Evolutionary conservation across 2,113 vertebrate species (phyloP).

Genomic region (Propithecus coquereli): DNA sequence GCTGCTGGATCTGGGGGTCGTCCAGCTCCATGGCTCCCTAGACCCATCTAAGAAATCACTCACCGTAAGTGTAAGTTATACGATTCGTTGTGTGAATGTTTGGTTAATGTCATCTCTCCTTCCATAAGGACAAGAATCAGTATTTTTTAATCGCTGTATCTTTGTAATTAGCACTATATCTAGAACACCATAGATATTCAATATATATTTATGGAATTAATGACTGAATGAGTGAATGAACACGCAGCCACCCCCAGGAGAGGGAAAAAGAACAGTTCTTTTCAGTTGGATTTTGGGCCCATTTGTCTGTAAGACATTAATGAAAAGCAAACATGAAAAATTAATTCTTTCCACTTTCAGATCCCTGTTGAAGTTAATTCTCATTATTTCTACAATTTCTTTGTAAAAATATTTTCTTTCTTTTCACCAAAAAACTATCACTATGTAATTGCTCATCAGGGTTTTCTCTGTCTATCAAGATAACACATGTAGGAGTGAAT

Average conservation of each 20-base stretch:
- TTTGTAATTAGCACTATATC: background rate
- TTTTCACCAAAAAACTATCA: conserved; percentile 47
- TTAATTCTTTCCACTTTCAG: conserved; percentile 32
- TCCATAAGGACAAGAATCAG: background rate
- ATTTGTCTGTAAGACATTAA: conserved; percentile 47
- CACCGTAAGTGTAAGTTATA: background rate
- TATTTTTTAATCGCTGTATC: background rate
- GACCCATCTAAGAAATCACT: background rate
- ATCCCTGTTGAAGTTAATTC: conserved; percentile 52
- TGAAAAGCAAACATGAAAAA: conserved; percentile 49
- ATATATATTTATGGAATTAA: background rate
- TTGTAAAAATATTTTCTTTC: conserved; percentile 49
- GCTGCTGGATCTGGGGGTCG: background rate
- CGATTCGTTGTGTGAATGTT: background rate
- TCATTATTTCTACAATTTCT: conserved; percentile 60
- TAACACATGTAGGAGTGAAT: conserved; percentile 65
- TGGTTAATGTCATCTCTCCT: background rate
- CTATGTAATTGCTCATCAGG: conserved; percentile 59
- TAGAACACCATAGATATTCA: background rate
- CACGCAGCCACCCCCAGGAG: background rate
- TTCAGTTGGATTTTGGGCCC: conserved; percentile 42
- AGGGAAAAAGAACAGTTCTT: conserved; percentile 22
- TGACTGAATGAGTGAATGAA: background rate
- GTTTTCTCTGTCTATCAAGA: conserved; percentile 65
- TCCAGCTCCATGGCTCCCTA: background rate